Percentiles rank a stretch among this genome's conserved stretches.
These are phyloP conservation scores for Ammodramus savannarum DNA, from an alignment of 2,113 vertebrate genomes.

Conservation along the genomic window DNA sequence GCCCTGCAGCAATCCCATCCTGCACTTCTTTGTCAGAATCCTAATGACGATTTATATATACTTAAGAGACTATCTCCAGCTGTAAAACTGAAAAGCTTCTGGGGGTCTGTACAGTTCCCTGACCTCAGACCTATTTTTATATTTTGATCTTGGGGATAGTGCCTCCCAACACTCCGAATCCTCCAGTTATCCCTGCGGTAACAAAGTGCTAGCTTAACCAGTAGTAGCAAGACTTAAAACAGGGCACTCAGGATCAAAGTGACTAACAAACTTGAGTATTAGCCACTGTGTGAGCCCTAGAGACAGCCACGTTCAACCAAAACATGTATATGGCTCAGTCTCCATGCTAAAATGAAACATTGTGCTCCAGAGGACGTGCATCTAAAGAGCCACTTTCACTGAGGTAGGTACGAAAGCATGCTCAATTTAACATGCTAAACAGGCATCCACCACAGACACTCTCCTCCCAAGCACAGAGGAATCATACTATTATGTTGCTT, in stretches of 20 bases:
- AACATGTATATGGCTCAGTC: slow-evolving; percentile 49
- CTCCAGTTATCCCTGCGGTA: slow-evolving; percentile 74
- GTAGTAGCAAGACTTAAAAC: slow-evolving; percentile 75
- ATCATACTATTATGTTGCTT: not conserved
- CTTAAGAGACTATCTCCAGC: slow-evolving; percentile 81
- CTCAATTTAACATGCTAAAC: slow-evolving; percentile 49
- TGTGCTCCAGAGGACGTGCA: not conserved
- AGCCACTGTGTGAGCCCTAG: slow-evolving; percentile 66
- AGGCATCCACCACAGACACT: not conserved
- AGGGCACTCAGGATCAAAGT: slow-evolving; percentile 78
- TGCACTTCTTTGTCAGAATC: slow-evolving; percentile 80
- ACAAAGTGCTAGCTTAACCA: slow-evolving; percentile 75
- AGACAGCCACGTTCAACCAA: slow-evolving; percentile 53
- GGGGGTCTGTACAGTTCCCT: slow-evolving; percentile 73
- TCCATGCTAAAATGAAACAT: slow-evolving; percentile 47
- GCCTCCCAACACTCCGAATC: slow-evolving; percentile 74
- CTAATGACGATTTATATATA: slow-evolving; percentile 81
- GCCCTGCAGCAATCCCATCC: slow-evolving; percentile 80
- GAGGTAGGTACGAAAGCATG: not conserved
- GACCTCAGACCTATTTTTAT: slow-evolving; percentile 80
- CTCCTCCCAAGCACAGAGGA: not conserved
- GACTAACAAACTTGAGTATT: slow-evolving; percentile 71
- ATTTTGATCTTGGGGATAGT: slow-evolving; percentile 80
- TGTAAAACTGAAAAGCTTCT: slow-evolving; percentile 77
- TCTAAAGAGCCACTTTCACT: slow-evolving; percentile 7